Base-by-base conservation (phyloP, 2,113 vertebrate species). In the Paramisgurnus dabryanus region DNA sequence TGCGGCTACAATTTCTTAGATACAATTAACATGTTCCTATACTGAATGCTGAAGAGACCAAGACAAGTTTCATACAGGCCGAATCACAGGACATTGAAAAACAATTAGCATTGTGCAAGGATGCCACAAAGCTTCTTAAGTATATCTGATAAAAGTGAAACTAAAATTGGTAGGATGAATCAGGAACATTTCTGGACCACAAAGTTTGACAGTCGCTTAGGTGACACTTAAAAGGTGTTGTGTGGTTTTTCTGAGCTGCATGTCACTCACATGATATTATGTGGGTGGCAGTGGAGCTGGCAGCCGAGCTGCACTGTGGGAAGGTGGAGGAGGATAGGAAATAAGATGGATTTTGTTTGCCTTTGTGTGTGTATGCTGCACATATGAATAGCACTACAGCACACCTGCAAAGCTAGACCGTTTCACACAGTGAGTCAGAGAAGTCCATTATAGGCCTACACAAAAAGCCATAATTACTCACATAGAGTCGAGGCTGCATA, bases 381-480 rank as follows among this genome's bases (percentile, higher is more conserved):
- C 8, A 77, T 73, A 66, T 68, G 78, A 85, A 84, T 67, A 49
- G 74, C 65, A 39, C 49, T 83, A 80, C 85, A 69, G 80, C 39
- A 70, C 81, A 85, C 81, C 76, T 74, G 69, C 80, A 50, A 67
- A 58, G 80, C 50, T 73, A 80, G 2, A 78, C 76, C 34, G 15
- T 43, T 67, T 74, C 61, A 41, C 66, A 83, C 61, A 58, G 27
- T 84, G 81, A 87, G 47, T 83, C 79, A 89, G 67, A 79, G 50
- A 45, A 64, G 65, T 61, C 60, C 65, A 83, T 80, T 76, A 84
- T 77, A 60, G 74, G 58, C 47, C 40, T 3, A 67, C 53, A 78
- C 67, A 82, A 76, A 81, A 68, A 70, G 67, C 67, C 49, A 81
- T 80, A 87, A 89, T 89, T 85, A 86, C 68, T 40, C 45, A 40